These are phyloP conservation scores for Pangasianodon hypophthalmus DNA, from an alignment of 2,113 vertebrate genomes.

Conservation along the genomic window DNA sequence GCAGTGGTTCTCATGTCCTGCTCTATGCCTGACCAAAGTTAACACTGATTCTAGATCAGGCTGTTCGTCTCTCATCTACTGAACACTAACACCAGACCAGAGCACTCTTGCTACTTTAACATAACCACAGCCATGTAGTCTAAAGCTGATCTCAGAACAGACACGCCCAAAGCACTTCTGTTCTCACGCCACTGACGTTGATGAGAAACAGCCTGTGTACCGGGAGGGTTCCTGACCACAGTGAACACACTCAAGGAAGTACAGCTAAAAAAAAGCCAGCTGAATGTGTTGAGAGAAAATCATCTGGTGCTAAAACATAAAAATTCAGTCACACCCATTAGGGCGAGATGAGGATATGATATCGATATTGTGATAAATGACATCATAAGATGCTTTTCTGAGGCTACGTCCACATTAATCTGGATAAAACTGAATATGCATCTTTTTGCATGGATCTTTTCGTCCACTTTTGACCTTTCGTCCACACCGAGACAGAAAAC, in stretches of 20 bases:
- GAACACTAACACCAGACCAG: neutral
- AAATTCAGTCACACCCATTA: neutral
- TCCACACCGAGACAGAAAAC: too few species aligned
- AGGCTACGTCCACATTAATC: too few species aligned
- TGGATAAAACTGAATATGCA: too few species aligned
- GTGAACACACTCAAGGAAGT: neutral
- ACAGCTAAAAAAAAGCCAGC: neutral
- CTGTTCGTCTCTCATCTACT: neutral
- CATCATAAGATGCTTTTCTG: neutral
- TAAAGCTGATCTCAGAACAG: neutral
- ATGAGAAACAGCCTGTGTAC: neutral
- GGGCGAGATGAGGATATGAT: neutral
- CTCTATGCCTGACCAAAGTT: neutral
- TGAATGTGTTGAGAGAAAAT: neutral
- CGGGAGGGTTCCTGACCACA: neutral
- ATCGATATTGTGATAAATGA: neutral
- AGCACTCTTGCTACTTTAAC: neutral
- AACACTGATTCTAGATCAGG: neutral
- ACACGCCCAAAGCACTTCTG: neutral
- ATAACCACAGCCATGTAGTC: neutral
- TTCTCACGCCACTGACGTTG: neutral
- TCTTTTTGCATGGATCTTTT: too few species aligned
- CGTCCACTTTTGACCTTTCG: too few species aligned
- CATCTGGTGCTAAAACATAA: neutral
- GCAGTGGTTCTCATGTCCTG: neutral